Percentiles rank a stretch among this genome's conserved stretches.
phyloP scores from a whole-genome alignment of 2,797 vertebrate species.

The Sebastes matsubarae region DNA sequence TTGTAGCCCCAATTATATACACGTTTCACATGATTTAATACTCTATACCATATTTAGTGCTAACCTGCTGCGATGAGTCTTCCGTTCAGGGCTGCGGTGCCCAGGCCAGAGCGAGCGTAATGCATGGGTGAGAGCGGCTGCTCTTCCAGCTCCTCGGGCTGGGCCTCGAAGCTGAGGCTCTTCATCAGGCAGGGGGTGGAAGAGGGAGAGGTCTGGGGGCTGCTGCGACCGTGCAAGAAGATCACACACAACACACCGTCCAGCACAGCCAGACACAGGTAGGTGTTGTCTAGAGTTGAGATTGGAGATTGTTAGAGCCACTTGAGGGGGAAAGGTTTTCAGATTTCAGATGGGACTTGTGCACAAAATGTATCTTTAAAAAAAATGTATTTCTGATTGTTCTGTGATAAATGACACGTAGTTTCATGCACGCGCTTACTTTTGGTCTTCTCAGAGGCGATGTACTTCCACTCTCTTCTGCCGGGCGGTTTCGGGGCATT shows the following conservation, averaged over 20 bases:
- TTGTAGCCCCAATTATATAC: background rate
- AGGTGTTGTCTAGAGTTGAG: slow-evolving; percentile 86
- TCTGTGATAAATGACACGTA: background rate
- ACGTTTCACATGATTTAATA: background rate
- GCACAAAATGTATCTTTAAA: background rate
- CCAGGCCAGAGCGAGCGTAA: slow-evolving; percentile 95
- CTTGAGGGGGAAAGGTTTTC: background rate
- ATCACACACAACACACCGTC: slow-evolving; percentile 95
- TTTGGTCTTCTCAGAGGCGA: slow-evolving; percentile 97
- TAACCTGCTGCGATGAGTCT: slow-evolving; percentile 93
- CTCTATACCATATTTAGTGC: background rate
- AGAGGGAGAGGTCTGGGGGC: slow-evolving; percentile 93
- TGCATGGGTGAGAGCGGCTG: slow-evolving; percentile 94
- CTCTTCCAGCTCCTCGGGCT: slow-evolving; percentile 86
- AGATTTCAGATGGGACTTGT: background rate
- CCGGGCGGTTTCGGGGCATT: slow-evolving; percentile 86
- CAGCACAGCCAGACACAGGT: slow-evolving; percentile 97
- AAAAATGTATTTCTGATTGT: background rate
- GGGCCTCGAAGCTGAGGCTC: slow-evolving; percentile 96
- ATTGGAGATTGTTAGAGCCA: background rate
- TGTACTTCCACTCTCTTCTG: slow-evolving; percentile 98
- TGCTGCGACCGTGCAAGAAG: slow-evolving; percentile 95
- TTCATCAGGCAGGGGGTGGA: slow-evolving; percentile 95
- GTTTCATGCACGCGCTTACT: slow-evolving; percentile 83
- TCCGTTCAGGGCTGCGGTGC: slow-evolving; percentile 89